These are phyloP conservation scores for Lasioglossum zephyrum DNA, from an alignment of 2,888 invertebrate genomes.

Conservation along the genomic window DNA sequence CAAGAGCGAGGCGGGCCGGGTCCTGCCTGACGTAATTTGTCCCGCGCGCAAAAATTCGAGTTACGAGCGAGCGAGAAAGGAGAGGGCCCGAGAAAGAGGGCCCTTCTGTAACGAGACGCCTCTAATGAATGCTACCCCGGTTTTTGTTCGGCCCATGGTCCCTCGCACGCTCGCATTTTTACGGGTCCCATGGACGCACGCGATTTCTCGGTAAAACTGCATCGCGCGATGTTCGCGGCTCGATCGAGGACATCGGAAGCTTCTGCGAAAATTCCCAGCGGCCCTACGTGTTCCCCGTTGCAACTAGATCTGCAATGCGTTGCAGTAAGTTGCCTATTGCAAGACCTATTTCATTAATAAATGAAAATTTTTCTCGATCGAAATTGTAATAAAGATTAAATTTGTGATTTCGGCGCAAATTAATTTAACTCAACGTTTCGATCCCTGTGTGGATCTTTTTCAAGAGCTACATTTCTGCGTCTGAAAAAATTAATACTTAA, in stretches of 20 bases:
- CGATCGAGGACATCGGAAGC: conserved; percentile 11
- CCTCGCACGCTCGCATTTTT: conserved; percentile 27
- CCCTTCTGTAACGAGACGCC: conserved; percentile 65
- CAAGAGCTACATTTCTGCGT: too few relatives aligned
- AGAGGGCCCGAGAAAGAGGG: conserved; percentile 30
- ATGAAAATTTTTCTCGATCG: too few relatives aligned
- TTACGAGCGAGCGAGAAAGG: conserved; percentile 58
- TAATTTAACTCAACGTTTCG: too few relatives aligned
- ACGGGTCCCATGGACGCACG: conserved; percentile 11
- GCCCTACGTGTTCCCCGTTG: not conserved
- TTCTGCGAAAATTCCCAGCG: not conserved
- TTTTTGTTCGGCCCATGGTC: conserved; percentile 54
- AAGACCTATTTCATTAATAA: not conserved
- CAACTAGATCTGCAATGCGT: not conserved
- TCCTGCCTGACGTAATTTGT: conserved; percentile 62
- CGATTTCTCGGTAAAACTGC: conserved; percentile 45
- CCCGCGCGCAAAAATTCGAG: conserved; percentile 67
- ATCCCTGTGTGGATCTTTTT: too few relatives aligned
- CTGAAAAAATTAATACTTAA: too few relatives aligned
- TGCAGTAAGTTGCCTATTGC: not conserved
- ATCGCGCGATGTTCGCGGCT: not conserved
- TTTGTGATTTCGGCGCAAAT: too few relatives aligned
- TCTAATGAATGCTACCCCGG: conserved; percentile 64
- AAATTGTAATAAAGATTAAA: too few relatives aligned
- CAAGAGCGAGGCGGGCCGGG: not conserved